Conservation (phyloP, 2,888 invertebrate genomes). For the Trissoscelio sp. region DNA sequence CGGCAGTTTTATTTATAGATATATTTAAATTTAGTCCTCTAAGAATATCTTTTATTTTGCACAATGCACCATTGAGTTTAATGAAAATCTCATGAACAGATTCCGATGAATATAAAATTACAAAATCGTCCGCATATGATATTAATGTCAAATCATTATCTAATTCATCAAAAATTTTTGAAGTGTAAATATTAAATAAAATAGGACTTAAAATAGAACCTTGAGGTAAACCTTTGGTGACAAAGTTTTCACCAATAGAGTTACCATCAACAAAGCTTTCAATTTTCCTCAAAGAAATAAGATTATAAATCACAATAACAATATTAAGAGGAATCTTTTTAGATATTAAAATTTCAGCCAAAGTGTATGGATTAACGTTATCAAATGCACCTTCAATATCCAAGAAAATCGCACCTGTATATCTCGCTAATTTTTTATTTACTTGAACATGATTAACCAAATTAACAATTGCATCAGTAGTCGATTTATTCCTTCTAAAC, state of each 20-base stretch:
- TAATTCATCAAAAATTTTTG: not conserved
- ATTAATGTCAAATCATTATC: not conserved
- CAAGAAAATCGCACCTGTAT: not conserved
- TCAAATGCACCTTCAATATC: slow-evolving; percentile 3
- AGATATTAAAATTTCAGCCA: not conserved
- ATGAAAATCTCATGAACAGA: not conserved
- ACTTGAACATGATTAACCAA: not conserved
- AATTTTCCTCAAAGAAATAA: not conserved
- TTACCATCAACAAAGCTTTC: not conserved
- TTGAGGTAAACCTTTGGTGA: not conserved
- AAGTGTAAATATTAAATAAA: not conserved
- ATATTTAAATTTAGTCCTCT: not conserved
- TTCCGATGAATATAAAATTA: not conserved
- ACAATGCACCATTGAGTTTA: not conserved
- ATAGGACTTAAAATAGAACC: no score
- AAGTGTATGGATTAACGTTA: not conserved
- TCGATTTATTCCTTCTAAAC: not conserved
- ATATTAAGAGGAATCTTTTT: not conserved
- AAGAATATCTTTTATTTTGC: not conserved
- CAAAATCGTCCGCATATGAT: not conserved
- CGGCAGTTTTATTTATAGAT: not conserved
- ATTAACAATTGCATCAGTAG: not conserved
- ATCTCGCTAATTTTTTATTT: not conserved
- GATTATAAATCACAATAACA: not conserved
- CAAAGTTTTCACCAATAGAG: not conserved